phyloP scores from a whole-genome alignment of 2,888 invertebrate species.

The Cyclophora albipunctata region DNA sequence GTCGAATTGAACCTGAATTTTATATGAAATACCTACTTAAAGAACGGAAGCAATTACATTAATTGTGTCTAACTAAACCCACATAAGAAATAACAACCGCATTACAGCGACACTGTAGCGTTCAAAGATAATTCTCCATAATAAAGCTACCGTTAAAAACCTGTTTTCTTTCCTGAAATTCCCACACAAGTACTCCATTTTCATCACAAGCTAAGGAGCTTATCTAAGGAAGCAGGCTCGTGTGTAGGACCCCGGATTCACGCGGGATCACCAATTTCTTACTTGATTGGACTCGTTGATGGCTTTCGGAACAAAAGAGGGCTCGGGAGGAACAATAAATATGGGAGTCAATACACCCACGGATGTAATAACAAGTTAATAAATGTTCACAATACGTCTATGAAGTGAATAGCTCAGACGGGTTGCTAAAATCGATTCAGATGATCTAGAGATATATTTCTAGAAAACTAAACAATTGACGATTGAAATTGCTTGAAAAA shows the following conservation, averaged over 20 bases:
- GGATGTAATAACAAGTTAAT: conserved; percentile 5
- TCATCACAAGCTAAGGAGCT: conserved; percentile 51
- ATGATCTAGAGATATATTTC: too few species aligned
- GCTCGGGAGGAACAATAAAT: conserved; percentile 24
- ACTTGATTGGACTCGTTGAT: conserved; percentile 68
- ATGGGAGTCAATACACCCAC: conserved; percentile 11
- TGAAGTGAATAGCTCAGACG: too few species aligned
- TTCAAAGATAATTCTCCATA: background rate
- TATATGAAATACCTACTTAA: too few species aligned
- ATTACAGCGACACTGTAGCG: background rate
- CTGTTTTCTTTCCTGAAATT: conserved; percentile 9
- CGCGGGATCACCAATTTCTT: conserved; percentile 67
- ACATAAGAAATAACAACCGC: background rate
- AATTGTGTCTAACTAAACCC: background rate
- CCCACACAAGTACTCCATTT: conserved; percentile 30
- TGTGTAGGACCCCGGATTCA: conserved; percentile 35
- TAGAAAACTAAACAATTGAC: too few species aligned
- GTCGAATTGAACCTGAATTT: too few species aligned
- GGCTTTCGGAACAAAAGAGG: conserved; percentile 62
- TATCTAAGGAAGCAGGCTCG: conserved; percentile 51
- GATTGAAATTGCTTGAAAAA: too few species aligned
- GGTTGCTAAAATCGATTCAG: too few species aligned
- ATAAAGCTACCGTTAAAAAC: conserved; percentile 4
- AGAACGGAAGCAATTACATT: background rate
- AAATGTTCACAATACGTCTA: conserved; percentile 1